Evolutionary conservation across 92 coral and sea anemone species (phyloP).

Genomic region (Porites cylindrica): DNA sequence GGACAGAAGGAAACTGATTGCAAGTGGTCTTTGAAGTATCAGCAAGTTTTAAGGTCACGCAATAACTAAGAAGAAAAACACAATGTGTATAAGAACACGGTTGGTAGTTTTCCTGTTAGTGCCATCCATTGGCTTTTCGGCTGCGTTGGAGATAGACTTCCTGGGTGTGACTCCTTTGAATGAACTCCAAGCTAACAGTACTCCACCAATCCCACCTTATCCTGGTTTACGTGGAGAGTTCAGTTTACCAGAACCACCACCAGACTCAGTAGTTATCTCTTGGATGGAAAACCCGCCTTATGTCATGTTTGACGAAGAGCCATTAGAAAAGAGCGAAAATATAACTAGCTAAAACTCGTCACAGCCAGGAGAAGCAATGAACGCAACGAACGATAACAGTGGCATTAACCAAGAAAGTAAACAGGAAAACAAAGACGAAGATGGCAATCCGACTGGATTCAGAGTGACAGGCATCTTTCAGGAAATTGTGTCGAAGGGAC

Average conservation of each 20-base stretch:
- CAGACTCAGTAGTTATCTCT: not conserved
- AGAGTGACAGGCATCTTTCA: slow-evolving; percentile 23
- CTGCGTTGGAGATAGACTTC: not conserved
- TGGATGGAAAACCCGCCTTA: slow-evolving; percentile 30
- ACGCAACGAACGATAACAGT: not conserved
- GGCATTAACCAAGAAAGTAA: not conserved
- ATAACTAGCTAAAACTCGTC: no score
- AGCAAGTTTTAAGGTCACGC: no score
- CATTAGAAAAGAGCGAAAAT: not conserved
- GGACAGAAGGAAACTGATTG: not conserved
- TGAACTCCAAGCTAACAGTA: not conserved
- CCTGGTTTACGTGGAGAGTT: not conserved
- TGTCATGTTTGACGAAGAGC: not conserved
- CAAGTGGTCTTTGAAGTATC: not conserved
- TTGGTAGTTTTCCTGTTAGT: not conserved
- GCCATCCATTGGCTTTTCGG: not conserved
- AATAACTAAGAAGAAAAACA: not conserved
- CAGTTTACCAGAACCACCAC: not conserved
- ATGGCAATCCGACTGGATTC: not conserved
- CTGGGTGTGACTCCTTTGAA: not conserved
- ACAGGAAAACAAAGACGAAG: not conserved
- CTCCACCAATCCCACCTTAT: not conserved
- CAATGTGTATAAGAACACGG: not conserved
- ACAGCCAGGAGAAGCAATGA: not conserved
- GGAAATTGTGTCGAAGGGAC: slow-evolving; percentile 22